Percentiles rank a stretch among this genome's conserved stretches.
Conservation (phyloP, 1,140 invertebrate species). For the Drosophila suzukii region DNA sequence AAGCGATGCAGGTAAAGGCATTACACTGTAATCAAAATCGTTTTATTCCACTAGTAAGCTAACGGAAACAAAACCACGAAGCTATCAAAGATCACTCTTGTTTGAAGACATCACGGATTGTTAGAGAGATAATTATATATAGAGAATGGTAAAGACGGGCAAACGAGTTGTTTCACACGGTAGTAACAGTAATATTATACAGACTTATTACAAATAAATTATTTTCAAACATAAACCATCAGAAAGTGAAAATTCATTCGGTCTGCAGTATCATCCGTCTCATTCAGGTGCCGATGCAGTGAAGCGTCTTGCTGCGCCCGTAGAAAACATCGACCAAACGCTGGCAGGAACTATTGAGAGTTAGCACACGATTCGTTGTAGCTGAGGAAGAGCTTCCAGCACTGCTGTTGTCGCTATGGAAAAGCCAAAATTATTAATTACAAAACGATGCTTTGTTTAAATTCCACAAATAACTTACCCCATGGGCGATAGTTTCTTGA, state of each 20-base stretch:
- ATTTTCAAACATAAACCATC: constrained; percentile 70
- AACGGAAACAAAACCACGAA: constrained; percentile 22
- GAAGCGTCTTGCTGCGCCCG: constrained; percentile 69
- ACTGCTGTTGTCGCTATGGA: constrained; percentile 50
- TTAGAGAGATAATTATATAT: constrained; percentile 24
- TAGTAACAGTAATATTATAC: constrained; percentile 82
- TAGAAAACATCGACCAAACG: constrained; percentile 80
- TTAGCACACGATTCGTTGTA: constrained; percentile 73
- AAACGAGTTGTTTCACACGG: constrained; percentile 63
- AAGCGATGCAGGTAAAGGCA: constrained; percentile 19
- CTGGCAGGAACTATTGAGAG: constrained; percentile 81
- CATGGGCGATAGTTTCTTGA: constrained; percentile 73
- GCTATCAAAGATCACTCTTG: constrained; percentile 20
- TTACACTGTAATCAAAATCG: constrained; percentile 27
- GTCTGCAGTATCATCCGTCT: background rate
- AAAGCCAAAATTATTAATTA: too few species aligned
- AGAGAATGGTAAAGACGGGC: constrained; percentile 11
- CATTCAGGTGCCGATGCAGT: constrained; percentile 74
- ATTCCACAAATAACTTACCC: constrained; percentile 30
- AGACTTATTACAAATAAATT: constrained; percentile 82
- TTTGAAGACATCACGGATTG: constrained; percentile 29
- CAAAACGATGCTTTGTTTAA: rapidly evolving
- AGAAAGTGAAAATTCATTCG: constrained; percentile 21
- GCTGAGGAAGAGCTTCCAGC: constrained; percentile 61
- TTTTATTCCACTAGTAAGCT: constrained; percentile 44